A percentile compares a stretch with the other conserved stretches of the same genome.
phyloP scores from a whole-genome alignment of 2,797 vertebrate species.

The Psittacula echo region DNA sequence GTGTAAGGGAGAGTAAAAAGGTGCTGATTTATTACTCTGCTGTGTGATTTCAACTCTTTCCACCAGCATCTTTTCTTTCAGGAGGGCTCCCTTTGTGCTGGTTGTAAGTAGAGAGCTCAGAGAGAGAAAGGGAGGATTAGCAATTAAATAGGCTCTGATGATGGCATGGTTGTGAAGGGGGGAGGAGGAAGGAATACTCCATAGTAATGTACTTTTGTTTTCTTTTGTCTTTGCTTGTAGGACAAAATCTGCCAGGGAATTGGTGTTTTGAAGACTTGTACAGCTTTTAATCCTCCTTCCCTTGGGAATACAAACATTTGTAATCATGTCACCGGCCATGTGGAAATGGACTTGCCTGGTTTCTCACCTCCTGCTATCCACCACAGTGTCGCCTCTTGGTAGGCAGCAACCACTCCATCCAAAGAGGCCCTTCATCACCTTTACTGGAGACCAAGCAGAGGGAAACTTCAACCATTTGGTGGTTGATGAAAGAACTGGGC shows the following conservation, averaged over 20 bases:
- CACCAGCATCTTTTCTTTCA: conserved; percentile 43
- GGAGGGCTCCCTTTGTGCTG: conserved; percentile 51
- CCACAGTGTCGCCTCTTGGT: conserved; percentile 78
- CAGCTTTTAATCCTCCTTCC: conserved; percentile 63
- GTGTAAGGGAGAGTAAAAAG: not conserved
- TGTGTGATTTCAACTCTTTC: conserved; percentile 34
- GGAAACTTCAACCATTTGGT: conserved; percentile 96
- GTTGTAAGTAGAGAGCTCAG: conserved; percentile 42
- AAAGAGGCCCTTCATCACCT: conserved; percentile 87
- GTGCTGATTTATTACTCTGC: conserved; percentile 22
- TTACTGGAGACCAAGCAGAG: conserved; percentile 85
- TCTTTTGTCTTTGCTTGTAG: conserved; percentile 72
- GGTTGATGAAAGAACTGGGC: conserved; percentile 93
- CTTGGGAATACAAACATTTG: conserved; percentile 66
- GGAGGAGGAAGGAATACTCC: conserved; percentile 56
- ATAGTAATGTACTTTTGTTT: conserved; percentile 55
- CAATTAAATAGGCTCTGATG: conserved; percentile 61
- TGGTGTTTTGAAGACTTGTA: conserved; percentile 74
- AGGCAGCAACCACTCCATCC: conserved; percentile 72
- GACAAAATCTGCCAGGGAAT: conserved; percentile 78
- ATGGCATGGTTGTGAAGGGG: conserved; percentile 52
- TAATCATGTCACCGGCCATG: conserved; percentile 73
- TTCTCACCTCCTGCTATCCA: conserved; percentile 84
- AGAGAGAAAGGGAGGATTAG: conserved; percentile 67
- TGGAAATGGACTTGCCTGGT: conserved; percentile 88